A percentile compares a stretch with the other conserved stretches of the same genome.
Evolutionary conservation across 2,888 invertebrate species (phyloP).

Genomic region (Fissipunctia ypsillon): DNA sequence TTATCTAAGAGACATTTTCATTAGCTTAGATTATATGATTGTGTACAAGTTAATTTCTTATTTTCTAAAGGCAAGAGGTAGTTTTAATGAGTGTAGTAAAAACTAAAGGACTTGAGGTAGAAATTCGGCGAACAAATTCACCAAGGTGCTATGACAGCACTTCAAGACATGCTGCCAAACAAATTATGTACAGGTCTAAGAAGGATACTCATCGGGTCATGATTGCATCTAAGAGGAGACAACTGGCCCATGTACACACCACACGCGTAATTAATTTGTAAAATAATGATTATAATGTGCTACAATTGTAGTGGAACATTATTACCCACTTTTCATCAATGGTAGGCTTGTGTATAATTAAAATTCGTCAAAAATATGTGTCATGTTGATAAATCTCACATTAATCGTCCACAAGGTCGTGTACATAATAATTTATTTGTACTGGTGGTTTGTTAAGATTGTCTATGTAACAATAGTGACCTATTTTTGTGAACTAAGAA

Average conservation of each 20-base stretch:
- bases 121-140: constrained; percentile 28
- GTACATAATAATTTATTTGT: constrained; percentile 52
- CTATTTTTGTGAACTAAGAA: constrained; percentile 25
- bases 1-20: constrained; percentile 54
- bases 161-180: constrained; percentile 13
- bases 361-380: constrained; percentile 16
- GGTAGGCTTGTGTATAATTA: background rate
- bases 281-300: background rate
- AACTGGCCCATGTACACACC: background rate
- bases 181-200: constrained; percentile 4
- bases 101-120: constrained; percentile 28
- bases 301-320: constrained; percentile 12
- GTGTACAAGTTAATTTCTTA: constrained; percentile 36
- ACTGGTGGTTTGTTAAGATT: constrained; percentile 29
- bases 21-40: constrained; percentile 42
- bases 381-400: constrained; percentile 27
- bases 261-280: background rate
- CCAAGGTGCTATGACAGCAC: constrained; percentile 19
- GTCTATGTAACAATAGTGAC: constrained; percentile 15
- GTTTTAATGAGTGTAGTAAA: constrained; percentile 18
- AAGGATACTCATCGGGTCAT: background rate
- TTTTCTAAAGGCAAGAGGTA: constrained; percentile 26
- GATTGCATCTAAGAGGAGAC: background rate
- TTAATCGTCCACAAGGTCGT: constrained; percentile 32
- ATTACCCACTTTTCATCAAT: background rate